Base-by-base conservation (phyloP, 2,888 invertebrate genomes). In the Latrodectus elegans region DNA sequence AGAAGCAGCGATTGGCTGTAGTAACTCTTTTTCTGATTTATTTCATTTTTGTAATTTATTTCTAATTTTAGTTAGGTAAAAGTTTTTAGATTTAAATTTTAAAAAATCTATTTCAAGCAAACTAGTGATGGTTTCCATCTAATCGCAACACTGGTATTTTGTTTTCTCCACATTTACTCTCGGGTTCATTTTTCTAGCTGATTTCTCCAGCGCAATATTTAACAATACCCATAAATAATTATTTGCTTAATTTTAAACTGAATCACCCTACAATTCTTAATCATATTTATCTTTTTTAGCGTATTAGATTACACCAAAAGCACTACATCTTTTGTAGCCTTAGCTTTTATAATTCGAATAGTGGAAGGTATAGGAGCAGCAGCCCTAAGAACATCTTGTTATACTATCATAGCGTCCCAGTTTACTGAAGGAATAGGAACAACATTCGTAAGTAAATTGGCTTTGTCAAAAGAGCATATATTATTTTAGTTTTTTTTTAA, bases 341-440 rank as follows among this genome's bases (percentile, higher is more conserved):
- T 96, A 38, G 96, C 96, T 91, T 96, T 97, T 92, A 91, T 95
- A 51, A 95, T 97, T 89, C 94, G 97, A 74, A 95, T 96, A 88
- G 92, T 96, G 55, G 96, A 97, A 92, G 97, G 97, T 0, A 93
- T 96, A 93, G 97, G 97, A 22, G 96, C 96, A 91, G 96, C 96
- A 0, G 96, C 96, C 15, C 96, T 96, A 92, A 94, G 96, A 51
- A 96, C 96, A 0, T 96, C 97, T 0, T 95, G 96, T 90, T 97
- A 97, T 92, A 96, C 96, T 3, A 96, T 97, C 90, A 96, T 96
- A 89, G 96, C 97, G 73, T 95, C 95, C 92, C 96, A 96, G 92
- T 97, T 97, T 92, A 96, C 97, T 0, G 94, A 97, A 89, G 95
- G 96, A 91, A 95, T 97, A 0, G 96, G 96, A 0, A 95, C 95